Conservation (phyloP, 2,113 vertebrate genomes). For the Bubo blakistoni region DNA sequence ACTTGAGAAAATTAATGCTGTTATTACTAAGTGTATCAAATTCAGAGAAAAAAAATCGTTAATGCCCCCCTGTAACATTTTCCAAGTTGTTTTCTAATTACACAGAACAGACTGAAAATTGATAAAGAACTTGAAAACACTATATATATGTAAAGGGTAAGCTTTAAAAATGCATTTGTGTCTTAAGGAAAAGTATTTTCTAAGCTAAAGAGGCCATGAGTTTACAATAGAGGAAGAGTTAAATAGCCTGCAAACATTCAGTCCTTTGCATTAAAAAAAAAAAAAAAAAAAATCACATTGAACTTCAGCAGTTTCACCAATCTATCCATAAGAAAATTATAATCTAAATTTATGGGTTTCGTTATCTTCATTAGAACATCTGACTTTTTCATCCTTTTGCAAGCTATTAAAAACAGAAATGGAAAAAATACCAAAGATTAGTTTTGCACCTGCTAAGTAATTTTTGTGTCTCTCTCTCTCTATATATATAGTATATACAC, state of each 20-base stretch:
- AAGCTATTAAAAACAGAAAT: not conserved
- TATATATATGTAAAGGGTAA: not conserved
- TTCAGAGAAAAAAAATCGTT: not conserved
- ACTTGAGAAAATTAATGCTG: not conserved
- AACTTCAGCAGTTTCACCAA: not conserved
- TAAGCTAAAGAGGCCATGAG: not conserved
- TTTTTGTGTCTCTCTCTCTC: not conserved
- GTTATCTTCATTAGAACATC: not conserved
- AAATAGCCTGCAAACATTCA: not conserved
- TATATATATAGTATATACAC: not conserved
- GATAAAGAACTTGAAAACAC: not conserved
- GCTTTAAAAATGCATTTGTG: not conserved
- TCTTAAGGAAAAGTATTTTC: not conserved
- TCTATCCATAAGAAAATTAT: not conserved
- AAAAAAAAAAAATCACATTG: not conserved
- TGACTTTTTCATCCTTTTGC: not conserved
- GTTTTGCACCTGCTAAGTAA: not conserved
- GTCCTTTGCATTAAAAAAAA: fast-evolving
- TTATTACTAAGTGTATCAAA: not conserved
- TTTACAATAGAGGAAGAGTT: not conserved
- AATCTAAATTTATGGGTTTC: not conserved
- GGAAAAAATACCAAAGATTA: not conserved
- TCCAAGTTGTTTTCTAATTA: not conserved
- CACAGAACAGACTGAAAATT: not conserved
- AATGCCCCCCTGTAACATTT: not conserved